Evolutionary conservation across 2,888 invertebrate species (phyloP), one percentile per base, ranked within the genome.

Genomic region (Drepanosiphum platanoidis): DNA sequence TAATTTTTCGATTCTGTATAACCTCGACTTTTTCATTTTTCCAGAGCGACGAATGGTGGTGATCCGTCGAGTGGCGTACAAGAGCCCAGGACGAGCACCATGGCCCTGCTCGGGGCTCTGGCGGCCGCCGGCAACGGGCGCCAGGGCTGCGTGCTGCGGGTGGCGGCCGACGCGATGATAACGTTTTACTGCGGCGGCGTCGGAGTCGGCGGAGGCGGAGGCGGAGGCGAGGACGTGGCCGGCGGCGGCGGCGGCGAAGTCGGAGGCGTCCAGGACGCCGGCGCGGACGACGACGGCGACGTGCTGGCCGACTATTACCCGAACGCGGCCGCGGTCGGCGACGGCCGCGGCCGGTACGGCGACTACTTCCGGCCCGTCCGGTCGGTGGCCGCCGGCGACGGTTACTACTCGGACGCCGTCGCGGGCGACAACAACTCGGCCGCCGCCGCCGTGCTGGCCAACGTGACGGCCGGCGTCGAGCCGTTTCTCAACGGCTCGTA

Each of bases 101-200:
- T 83, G 83, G 83, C 83, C 83, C 74, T 83, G 83, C 83, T 83
- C 83, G 83, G 83, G 66, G 83, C 83, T 66, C 66, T 83, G 36
- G 83, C 36, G 66, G 83, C 83, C 42, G 66, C 74, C 83, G 83
- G 74, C 66, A 30, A 46, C 27, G 75, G 83, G 18, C 46, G 83
- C 74, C 83, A 66, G 74, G 83, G 83, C 83, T 83, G 83, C 74
- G 74, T 83, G 83, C 83, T 83, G 34, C 83, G 83, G 66, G 83
- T 75, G 75, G 83, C 83, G 83, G 83, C 83, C 83, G 74, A 83
- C 83, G 83, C 83, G 36, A 52, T 83, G 75, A 75, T 75, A 27
- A 52, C 75, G 32, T 83, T 75, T 22, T 83, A 75, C 66, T 64
- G 83, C n/a, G 82, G 74, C 39, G 70, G 36, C 36, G 70, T 5